phyloP scores from a whole-genome alignment of 1,140 invertebrate species.

The Drosophila bifasciata region DNA sequence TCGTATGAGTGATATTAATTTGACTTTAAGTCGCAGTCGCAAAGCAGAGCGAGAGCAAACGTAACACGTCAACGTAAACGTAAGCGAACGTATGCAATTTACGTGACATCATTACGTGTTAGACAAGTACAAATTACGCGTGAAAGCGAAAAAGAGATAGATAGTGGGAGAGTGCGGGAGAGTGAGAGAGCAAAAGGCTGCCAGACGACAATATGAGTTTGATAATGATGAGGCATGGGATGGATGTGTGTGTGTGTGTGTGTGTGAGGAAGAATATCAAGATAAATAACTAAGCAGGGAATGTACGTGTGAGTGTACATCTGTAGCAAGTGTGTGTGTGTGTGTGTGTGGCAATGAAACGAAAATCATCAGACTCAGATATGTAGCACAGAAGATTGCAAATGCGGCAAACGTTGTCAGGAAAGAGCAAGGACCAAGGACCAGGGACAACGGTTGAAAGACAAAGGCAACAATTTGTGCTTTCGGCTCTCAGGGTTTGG shows the following conservation, averaged over 20 bases:
- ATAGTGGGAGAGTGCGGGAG: not conserved
- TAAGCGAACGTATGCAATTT: slow-evolving; percentile 81
- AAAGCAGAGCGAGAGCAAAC: slow-evolving; percentile 44
- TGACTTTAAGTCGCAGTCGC: slow-evolving; percentile 67
- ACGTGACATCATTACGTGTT: slow-evolving; percentile 82
- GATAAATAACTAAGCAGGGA: slow-evolving; percentile 68
- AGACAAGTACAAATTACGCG: slow-evolving; percentile 83
- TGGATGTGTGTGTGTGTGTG: slow-evolving; percentile 25
- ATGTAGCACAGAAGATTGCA: slow-evolving; percentile 70
- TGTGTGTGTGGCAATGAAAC: slow-evolving; percentile 64
- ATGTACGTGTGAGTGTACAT: slow-evolving; percentile 3
- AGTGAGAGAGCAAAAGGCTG: slow-evolving; percentile 10
- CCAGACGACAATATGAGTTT: slow-evolving; percentile 78
- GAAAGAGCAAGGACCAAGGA: not conserved
- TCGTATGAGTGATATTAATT: slow-evolving; percentile 82
- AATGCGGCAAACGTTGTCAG: slow-evolving; percentile 63
- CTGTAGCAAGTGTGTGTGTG: slow-evolving; percentile 26
- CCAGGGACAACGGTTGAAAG: slow-evolving; percentile 36
- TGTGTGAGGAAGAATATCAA: slow-evolving; percentile 61
- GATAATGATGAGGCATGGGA: slow-evolving; percentile 79
- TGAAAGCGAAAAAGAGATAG: slow-evolving; percentile 18
- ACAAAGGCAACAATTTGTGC: slow-evolving; percentile 66
- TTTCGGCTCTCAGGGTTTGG: slow-evolving; percentile 14
- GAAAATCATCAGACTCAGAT: slow-evolving; percentile 74
- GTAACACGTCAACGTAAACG: slow-evolving; percentile 73